Evolutionary conservation across 2,888 invertebrate genomes (phyloP).

Genomic region (Folsomia candida): DNA sequence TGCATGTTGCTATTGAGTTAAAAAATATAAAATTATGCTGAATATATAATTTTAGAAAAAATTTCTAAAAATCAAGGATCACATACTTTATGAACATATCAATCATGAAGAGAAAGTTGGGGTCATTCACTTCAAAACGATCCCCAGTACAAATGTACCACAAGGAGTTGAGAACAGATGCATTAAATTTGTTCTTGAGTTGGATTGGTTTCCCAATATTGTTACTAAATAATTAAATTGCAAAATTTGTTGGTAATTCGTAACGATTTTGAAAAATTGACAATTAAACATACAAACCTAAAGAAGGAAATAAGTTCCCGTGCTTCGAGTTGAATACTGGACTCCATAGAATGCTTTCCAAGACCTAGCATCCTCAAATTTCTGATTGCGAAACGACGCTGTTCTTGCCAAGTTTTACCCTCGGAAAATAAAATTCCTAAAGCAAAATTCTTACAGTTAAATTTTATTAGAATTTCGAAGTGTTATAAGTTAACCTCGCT

Average conservation of each 20-base stretch:
- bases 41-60: too few species aligned
- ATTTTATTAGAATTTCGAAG: background rate
- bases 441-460: background rate
- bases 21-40: too few species aligned
- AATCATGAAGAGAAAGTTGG: constrained; percentile 44
- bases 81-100: constrained; percentile 45
- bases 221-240: constrained; percentile 33
- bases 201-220: constrained; percentile 43
- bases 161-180: constrained; percentile 47
- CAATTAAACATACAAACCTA: constrained; percentile 26
- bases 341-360: constrained; percentile 48
- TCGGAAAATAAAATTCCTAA: constrained; percentile 47
- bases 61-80: too few species aligned
- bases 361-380: constrained; percentile 46
- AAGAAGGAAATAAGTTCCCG: constrained; percentile 45
- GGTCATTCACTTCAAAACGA: constrained; percentile 47
- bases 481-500: constrained; percentile 33
- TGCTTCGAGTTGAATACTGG: constrained; percentile 38
- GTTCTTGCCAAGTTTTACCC: constrained; percentile 46
- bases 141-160: constrained; percentile 47
- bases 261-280: background rate
- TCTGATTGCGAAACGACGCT: constrained; percentile 43
- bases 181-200: constrained; percentile 46
- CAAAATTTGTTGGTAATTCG: background rate
- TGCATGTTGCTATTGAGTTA: constrained; percentile 42